Percentiles rank a stretch among this genome's conserved stretches.
Evolutionary conservation across 2,888 invertebrate species (phyloP).

Genomic region (Aporophyla lueneburgensis): DNA sequence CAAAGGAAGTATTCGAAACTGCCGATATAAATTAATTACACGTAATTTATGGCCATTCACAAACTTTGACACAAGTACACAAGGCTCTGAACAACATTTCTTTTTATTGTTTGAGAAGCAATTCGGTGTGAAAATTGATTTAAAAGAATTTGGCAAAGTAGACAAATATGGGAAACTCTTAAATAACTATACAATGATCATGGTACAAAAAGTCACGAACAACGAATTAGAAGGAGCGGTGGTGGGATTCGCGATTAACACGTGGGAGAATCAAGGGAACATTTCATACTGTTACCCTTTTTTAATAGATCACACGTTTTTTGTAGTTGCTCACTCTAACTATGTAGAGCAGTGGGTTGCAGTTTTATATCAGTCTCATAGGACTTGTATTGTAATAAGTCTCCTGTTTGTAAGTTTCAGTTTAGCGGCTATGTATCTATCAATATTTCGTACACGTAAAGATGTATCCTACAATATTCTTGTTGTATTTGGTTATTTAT

Average conservation of each 20-base stretch:
- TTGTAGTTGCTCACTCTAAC: slow-evolving; percentile 54
- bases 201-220: slow-evolving; percentile 61
- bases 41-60: slow-evolving; percentile 69
- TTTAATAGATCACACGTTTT: slow-evolving; percentile 49
- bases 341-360: slow-evolving; percentile 56
- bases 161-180: slow-evolving; percentile 67
- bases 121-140: too few relatives aligned
- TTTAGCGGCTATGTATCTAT: slow-evolving; percentile 53
- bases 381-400: slow-evolving; percentile 21
- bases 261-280: too few relatives aligned
- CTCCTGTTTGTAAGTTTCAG: slow-evolving; percentile 63
- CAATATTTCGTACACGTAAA: slow-evolving; percentile 62
- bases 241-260: slow-evolving; percentile 28
- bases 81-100: slow-evolving; percentile 66
- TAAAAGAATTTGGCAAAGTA: slow-evolving; percentile 56
- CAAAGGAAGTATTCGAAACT: slow-evolving; percentile 43
- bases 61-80: slow-evolving; percentile 58
- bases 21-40: slow-evolving; percentile 65
- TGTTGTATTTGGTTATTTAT: slow-evolving; percentile 70
- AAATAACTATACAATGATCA: slow-evolving; percentile 55
- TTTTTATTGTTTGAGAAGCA: slow-evolving; percentile 67
- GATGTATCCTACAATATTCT: slow-evolving; percentile 65
- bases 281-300: slow-evolving; percentile 64
- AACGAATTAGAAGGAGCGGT: slow-evolving; percentile 70
- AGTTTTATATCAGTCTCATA: slow-evolving; percentile 34